Base-by-base conservation (phyloP, 2,797 vertebrate species). In the Nasua narica region DNA sequence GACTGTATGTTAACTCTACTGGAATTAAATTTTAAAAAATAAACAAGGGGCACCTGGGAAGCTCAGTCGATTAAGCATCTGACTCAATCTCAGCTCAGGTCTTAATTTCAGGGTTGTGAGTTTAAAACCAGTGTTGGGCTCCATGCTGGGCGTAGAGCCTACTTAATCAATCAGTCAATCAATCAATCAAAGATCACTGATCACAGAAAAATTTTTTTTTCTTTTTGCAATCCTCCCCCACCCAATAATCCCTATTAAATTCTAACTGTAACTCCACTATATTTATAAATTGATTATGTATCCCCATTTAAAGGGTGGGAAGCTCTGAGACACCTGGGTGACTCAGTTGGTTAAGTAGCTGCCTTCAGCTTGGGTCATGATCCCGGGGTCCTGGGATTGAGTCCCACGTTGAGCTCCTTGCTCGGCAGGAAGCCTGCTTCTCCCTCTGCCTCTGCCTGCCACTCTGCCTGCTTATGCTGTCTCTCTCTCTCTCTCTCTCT, bases 181-280 rank as follows among this genome's bases (percentile, higher is more conserved):
- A 52, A 54, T 54, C 56, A 35, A 35, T 35, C n/a, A 67, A 46
- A 74, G 43, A 74, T 46, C 27, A 29, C 40, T 32, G 27, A 74
- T 74, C 70, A 74, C 43, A 74, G 15, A 43, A 32, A 72, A 18
- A 1, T 8, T 7, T 67, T 43, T 16, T 46, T 29, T n/a, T 86
- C 65, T 90, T 93, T 93, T 88, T 46, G 29, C 27, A 78, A 14
- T 91, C 77, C 9, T 76, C 29, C 32, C 29, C 15, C 18, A 90
- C 16, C 32, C 50, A 90, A 69, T 1, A 94, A 94, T 32, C 81
- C n/a, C 90, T 96, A 54, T 95, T 70, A 82, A 54, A 92, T 87
- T 85, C 70, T 94, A 97, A 91, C 54, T 69, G 7, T 65, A 87
- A 93, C 23, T 50, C 69, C 29, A 62, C 46, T 83, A 40, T 62